A percentile compares a stretch with the other conserved stretches of the same genome.
Conservation (phyloP, 2,888 invertebrate species). For the Lycocerus yunnanus region DNA sequence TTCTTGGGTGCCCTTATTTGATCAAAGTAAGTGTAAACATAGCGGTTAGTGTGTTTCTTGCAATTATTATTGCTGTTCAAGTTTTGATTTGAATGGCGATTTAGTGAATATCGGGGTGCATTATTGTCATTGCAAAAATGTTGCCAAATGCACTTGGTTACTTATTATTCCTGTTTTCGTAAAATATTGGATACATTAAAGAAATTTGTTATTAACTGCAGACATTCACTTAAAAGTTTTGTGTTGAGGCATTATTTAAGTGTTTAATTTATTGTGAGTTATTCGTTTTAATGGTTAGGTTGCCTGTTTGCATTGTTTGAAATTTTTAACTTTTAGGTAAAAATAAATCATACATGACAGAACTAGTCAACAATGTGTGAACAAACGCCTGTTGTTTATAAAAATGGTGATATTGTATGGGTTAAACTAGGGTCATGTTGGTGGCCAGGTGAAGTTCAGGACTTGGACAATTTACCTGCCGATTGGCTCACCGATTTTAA, state of each 20-base stretch:
- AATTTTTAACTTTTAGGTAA: not conserved
- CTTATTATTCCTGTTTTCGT: not conserved
- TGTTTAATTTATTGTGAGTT: not conserved
- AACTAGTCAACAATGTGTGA: conserved; percentile 64
- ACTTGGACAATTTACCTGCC: conserved; percentile 66
- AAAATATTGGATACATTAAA: not conserved
- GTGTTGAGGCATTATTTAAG: not conserved
- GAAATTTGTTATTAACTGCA: not conserved
- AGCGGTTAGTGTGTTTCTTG: conserved; percentile 16
- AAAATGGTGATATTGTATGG: conserved; percentile 83
- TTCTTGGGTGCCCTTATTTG: conserved; percentile 46
- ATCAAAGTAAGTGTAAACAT: conserved; percentile 41
- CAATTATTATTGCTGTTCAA: not conserved
- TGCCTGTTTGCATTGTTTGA: not conserved
- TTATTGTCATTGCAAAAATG: not conserved
- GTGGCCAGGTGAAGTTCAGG: conserved; percentile 84
- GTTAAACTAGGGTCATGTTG: conserved; percentile 79
- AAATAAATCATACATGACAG: conserved; percentile 12
- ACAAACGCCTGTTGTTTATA: conserved; percentile 68
- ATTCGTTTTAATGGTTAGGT: not conserved
- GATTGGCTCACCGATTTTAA: conserved; percentile 68
- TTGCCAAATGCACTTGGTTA: not conserved
- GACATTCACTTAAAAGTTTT: not conserved
- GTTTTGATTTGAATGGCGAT: not conserved
- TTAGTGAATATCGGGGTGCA: not conserved